Base-by-base conservation (phyloP, 2,113 vertebrate genomes). In the Vireo altiloquus region DNA sequence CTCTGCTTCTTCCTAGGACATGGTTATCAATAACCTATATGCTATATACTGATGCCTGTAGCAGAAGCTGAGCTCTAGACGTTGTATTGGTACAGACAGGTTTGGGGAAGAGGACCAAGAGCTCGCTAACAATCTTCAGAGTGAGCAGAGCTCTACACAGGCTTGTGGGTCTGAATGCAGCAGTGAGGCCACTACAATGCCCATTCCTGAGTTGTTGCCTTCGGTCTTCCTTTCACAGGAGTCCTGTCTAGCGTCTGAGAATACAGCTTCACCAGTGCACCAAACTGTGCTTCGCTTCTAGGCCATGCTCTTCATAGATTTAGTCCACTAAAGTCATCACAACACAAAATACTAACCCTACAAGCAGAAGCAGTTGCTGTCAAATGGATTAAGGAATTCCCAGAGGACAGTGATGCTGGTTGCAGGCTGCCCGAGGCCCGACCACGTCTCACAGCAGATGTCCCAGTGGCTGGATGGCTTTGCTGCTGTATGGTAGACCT, bases 121-220 rank as follows among this genome's bases (percentile, higher is more conserved):
- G 46, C 13, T 81, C 2, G 2, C 22, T 14, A 37, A 39, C 6
- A 17, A 21, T 6, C 46, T 60, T 72, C 25, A 23, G 37, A 90
- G 47, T 15, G 47, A 74, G 33, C 52, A 78, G 82, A 59, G 52
- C 24, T 64, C 68, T 30, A 2, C 30, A 13, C 25, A 50, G 54
- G 13, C 64, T 33, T 23, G 19, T 64, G 64, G 21, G 8, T n/a
- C 42, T 50, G 30, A 53, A 35, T 5, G 30, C 30, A 46, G 65
- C 1, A 0, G 21, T 13, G 72, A 80, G 33, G 30, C 35, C 65
- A 50, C 0, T 0, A 20, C 2, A 2, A 5, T 19, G 40, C 20
- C 46, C n/a, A 11, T 18, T 77, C 49, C 20, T 57, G 57, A 54
- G 20, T 5, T 37, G 28, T 14, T 61, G 47, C 33, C 37, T 80